Conservation (phyloP, 2,888 invertebrate species). For the Neuroscelio doddi region DNA sequence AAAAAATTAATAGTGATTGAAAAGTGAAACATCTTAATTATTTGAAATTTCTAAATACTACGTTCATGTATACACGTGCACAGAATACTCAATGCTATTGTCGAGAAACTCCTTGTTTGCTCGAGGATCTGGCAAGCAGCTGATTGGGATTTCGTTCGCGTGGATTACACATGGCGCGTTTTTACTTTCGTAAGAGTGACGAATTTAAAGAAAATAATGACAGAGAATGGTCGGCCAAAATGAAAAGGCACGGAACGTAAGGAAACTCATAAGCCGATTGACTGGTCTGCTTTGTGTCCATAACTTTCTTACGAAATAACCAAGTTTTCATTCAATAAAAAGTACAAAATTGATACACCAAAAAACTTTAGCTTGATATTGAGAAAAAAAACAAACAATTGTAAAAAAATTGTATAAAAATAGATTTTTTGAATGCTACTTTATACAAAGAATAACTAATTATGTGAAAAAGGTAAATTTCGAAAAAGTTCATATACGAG, state of each 20-base stretch:
- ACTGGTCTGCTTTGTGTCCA: not conserved
- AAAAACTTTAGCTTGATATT: no score
- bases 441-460: no score
- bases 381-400: no score
- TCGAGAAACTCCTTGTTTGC: conserved; percentile 58
- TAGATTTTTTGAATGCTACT: no score
- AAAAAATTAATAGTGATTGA: no score
- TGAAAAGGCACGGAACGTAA: conserved; percentile 5
- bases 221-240: conserved; percentile 13
- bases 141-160: conserved; percentile 64
- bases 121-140: conserved; percentile 63
- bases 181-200: conserved; percentile 50
- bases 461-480: no score
- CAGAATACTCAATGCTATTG: conserved; percentile 54
- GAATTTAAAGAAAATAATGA: conserved; percentile 26
- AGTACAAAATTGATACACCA: no score
- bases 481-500: no score
- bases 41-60: conserved; percentile 31
- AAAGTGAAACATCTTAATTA: no score
- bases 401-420: no score
- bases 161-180: conserved; percentile 52
- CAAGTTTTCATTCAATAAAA: no score
- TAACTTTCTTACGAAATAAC: not conserved
- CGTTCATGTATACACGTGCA: conserved; percentile 29
- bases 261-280: not conserved